Percentiles rank a stretch among this genome's conserved stretches.
phyloP scores from a whole-genome alignment of 2,113 vertebrate species.

The Pelusios castaneus region DNA sequence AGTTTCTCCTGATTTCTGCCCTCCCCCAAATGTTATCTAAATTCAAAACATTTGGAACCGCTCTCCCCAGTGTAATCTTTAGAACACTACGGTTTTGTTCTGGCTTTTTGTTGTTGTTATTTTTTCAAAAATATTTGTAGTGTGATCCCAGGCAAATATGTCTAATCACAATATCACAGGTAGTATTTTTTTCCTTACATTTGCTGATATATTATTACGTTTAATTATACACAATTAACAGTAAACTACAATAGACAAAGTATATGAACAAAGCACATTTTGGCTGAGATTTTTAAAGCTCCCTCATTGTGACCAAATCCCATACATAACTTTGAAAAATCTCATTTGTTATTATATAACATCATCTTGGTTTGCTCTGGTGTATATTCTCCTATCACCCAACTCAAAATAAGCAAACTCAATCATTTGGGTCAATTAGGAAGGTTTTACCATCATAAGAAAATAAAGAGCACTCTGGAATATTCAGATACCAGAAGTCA shows the following conservation, averaged over 20 bases:
- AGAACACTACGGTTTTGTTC: background rate
- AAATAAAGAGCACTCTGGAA: background rate
- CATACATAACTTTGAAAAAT: constrained; percentile 1
- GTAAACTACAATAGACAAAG: constrained; percentile 61
- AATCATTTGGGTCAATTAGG: background rate
- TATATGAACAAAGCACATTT: constrained; percentile 59
- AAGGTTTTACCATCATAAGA: background rate
- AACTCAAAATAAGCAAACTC: background rate
- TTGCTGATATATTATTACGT: constrained; percentile 64
- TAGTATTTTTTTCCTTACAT: background rate
- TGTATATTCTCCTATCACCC: background rate
- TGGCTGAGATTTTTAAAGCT: constrained; percentile 43
- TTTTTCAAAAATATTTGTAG: background rate
- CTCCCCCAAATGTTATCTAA: background rate
- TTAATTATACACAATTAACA: constrained; percentile 64
- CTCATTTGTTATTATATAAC: background rate
- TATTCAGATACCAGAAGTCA: background rate
- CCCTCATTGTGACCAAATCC: background rate
- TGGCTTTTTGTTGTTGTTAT: background rate
- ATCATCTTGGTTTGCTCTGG: background rate
- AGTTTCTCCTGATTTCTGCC: background rate
- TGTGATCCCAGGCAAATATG: background rate
- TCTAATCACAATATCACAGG: background rate
- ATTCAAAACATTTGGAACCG: background rate
- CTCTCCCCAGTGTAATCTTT: background rate